phyloP scores from a whole-genome alignment of 2,888 invertebrate genomes.

The Caenorhabditis sp. region DNA sequence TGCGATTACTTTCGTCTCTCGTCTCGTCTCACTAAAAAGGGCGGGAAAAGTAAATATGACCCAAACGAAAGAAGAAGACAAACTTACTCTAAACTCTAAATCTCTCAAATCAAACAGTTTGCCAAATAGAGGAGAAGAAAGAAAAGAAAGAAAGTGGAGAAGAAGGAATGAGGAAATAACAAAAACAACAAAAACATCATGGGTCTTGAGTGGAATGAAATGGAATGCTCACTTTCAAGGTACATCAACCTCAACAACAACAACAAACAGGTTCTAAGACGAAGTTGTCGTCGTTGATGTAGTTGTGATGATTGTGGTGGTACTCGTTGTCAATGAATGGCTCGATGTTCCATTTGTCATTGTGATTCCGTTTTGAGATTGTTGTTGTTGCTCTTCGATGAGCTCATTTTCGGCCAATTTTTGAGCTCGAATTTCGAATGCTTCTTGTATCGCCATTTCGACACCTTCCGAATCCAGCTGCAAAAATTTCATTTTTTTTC shows the following conservation, averaged over 20 bases:
- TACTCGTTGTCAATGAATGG: background rate
- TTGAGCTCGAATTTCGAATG: conserved; percentile 25
- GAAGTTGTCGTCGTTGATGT: background rate
- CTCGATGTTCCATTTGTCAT: background rate
- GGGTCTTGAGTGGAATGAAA: background rate
- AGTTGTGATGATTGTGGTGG: background rate
- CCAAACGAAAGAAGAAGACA: background rate
- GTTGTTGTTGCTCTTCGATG: conserved; percentile 6
- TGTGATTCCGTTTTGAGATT: background rate
- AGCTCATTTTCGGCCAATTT: conserved; percentile 13
- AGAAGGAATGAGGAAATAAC: background rate
- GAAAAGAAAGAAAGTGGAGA: background rate
- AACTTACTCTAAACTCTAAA: background rate
- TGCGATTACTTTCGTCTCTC: no score
- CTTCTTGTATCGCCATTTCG: conserved; percentile 34
- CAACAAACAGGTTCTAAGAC: background rate
- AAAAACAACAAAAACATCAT: background rate
- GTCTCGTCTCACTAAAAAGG: background rate
- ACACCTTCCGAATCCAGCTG: conserved; percentile 38
- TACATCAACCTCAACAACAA: no score
- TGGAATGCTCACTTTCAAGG: background rate
- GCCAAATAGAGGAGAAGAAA: background rate
- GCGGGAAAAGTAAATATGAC: conserved; percentile 1
- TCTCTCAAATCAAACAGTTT: conserved; percentile 1
- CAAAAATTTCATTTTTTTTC: conserved; percentile 9